Base-by-base conservation (phyloP, 2,888 invertebrate genomes). In the Chrysomela aeneicollis region DNA sequence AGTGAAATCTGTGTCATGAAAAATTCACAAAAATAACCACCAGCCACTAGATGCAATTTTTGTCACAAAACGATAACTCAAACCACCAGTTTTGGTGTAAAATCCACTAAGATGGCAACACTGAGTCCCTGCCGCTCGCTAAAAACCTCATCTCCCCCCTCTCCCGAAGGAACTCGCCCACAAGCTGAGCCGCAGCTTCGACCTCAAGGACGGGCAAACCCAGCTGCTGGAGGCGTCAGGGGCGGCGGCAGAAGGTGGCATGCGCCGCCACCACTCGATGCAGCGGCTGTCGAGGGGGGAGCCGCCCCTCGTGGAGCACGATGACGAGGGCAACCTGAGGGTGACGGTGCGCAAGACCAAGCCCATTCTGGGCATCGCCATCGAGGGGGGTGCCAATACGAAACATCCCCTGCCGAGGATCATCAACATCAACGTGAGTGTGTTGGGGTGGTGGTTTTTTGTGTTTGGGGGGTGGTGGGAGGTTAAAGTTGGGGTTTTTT, bases 371-470 rank as follows among this genome's bases (percentile, higher is more conserved):
- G 97, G 98, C 73, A 95, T 98, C 79, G 97, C 97, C 70, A 97
- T 98, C 78, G 97, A 97, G 85, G 98, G 98, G 68, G 98, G 98
- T 69, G 94, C 94, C 76, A 96, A 98, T 83, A 97, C 97, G 51
- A 93, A 93, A 80, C 97, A 97, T 84, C 94, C 95, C 61, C 86
- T 97, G 78, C 97, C 97, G 59, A 89, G 96, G 81, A 96, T 98
- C 79, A 97, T 97, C 79, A 96, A 95, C 84, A 96, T 98, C 81
- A 97, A 97, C 84, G 97, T 97, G 83, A 89, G 92, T 46, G 6
- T 26, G 26, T 26, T 26, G 26, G n/a, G n/a, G n/a, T n/a, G n/a
- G n/a, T n/a, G n/a, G n/a, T n/a, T n/a, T n/a, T n/a, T n/a, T n/a
- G n/a, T n/a, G n/a, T n/a, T n/a, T n/a, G n/a, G n/a, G n/a, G n/a